phyloP scores from a whole-genome alignment of 2,888 invertebrate genomes.

The Rhopalosiphum nymphaeae region DNA sequence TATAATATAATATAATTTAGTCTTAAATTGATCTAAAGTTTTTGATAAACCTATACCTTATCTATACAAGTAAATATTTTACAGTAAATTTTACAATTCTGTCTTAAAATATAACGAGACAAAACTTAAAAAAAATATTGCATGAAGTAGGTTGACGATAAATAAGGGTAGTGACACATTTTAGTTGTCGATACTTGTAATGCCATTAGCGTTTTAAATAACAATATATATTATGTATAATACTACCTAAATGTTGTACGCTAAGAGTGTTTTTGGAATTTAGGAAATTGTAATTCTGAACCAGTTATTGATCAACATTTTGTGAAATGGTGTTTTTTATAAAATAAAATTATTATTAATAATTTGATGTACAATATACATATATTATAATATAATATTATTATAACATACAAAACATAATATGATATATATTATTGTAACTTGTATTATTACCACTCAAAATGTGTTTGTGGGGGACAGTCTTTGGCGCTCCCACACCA shows the following conservation, averaged over 20 bases:
- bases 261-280: not conserved
- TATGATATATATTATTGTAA: not conserved
- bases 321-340: not conserved
- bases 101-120: not conserved
- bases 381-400: not conserved
- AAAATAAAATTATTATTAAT: not conserved
- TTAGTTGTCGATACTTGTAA: not conserved
- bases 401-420: not conserved
- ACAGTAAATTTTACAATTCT: constrained; percentile 51
- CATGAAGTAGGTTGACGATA: not conserved
- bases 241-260: not conserved
- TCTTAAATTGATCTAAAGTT: constrained; percentile 17
- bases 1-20: not conserved
- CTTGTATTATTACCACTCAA: constrained; percentile 73
- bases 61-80: constrained; percentile 60
- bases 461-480: constrained; percentile 76
- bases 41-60: constrained; percentile 19
- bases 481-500: constrained; percentile 87
- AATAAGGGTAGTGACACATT: not conserved
- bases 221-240: not conserved
- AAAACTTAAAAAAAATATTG: not conserved
- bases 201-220: not conserved
- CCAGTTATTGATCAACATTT: not conserved
- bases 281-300: not conserved
- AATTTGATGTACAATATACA: not conserved